Conservation (phyloP, 2,113 vertebrate genomes). For the Furnarius figulus region DNA sequence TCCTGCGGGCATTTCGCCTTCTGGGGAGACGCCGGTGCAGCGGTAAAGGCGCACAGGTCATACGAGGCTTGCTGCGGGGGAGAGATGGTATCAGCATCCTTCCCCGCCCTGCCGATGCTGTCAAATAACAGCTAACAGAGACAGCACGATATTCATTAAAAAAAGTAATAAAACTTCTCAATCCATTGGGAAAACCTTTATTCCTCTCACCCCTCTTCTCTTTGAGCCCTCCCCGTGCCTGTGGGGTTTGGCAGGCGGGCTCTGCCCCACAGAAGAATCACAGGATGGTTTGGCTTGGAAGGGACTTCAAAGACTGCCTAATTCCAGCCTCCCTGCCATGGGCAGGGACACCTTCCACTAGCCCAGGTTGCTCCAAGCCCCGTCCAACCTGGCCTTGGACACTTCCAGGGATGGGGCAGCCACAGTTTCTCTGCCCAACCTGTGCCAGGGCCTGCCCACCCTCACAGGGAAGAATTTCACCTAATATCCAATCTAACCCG, state of each 20-base stretch:
- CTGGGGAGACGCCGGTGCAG: neutral
- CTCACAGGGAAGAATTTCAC: neutral
- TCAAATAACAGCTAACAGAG: accelerated
- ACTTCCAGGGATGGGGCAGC: neutral
- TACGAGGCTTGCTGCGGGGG: neutral
- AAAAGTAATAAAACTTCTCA: accelerated
- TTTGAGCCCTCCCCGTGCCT: neutral
- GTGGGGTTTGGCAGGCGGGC: neutral
- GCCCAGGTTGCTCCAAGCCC: neutral
- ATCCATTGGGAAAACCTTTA: neutral
- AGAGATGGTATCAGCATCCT: neutral
- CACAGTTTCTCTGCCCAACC: neutral
- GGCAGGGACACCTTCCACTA: neutral
- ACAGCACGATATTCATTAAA: neutral
- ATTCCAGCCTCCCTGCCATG: neutral
- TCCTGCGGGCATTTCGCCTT: neutral
- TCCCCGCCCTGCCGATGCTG: neutral
- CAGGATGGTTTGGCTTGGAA: neutral
- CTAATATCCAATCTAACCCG: neutral
- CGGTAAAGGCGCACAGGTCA: accelerated
- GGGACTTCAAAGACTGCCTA: neutral
- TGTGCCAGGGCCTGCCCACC: neutral
- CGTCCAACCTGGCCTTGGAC: neutral
- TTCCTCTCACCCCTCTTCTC: no score
- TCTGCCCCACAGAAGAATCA: neutral